Conservation (phyloP, 2,113 vertebrate species). For the Pyxicephalus adspersus region DNA sequence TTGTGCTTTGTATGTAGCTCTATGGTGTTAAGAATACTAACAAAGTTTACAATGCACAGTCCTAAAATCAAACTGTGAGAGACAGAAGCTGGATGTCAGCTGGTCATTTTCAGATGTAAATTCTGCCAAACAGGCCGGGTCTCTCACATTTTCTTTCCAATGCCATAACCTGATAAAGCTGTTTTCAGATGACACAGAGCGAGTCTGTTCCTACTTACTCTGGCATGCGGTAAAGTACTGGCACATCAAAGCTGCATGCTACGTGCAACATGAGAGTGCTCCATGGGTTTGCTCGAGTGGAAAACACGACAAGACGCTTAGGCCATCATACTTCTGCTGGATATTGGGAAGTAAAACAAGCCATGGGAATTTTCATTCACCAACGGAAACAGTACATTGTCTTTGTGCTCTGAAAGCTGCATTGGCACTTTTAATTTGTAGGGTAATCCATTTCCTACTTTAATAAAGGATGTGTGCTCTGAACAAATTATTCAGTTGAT, state of each 20-base stretch:
- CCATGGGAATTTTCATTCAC: not conserved
- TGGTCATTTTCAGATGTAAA: not conserved
- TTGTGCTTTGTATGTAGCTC: constrained; percentile 8
- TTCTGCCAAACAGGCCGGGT: not conserved
- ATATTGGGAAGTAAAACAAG: not conserved
- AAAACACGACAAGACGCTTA: constrained; percentile 52
- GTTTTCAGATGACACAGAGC: constrained; percentile 44
- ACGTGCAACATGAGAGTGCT: constrained; percentile 47
- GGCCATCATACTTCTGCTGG: constrained; percentile 32
- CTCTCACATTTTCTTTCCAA: not conserved
- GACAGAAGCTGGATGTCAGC: constrained; percentile 10
- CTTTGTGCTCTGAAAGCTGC: not conserved
- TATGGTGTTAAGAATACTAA: constrained; percentile 32
- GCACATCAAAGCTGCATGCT: constrained; percentile 52
- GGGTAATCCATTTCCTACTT: too few relatives aligned
- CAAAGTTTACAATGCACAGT: not conserved
- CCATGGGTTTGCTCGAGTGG: constrained; percentile 43
- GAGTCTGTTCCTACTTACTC: constrained; percentile 55
- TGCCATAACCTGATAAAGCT: constrained; percentile 17
- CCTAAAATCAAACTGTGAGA: not conserved
- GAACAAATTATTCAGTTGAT: too few relatives aligned
- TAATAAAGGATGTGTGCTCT: too few relatives aligned
- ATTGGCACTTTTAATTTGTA: not conserved
- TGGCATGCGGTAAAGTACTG: constrained; percentile 35
- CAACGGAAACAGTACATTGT: not conserved